Evolutionary conservation across 2,797 vertebrate species (phyloP).

Genomic region (Atherinosoma microstoma): DNA sequence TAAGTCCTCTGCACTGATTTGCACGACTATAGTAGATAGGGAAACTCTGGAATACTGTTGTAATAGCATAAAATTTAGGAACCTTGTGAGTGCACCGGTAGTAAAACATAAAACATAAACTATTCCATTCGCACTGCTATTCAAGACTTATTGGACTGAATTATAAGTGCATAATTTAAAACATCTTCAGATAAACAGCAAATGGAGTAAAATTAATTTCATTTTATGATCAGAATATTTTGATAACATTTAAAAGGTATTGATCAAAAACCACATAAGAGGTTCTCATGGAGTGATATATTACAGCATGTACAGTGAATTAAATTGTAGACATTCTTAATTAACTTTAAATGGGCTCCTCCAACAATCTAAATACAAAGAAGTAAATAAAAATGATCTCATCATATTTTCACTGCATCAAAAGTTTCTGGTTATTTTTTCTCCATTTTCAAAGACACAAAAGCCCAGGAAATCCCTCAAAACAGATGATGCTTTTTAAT

Average conservation of each 20-base stretch:
- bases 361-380: background rate
- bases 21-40: conserved; percentile 34
- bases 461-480: too few species aligned
- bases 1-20: conserved; percentile 61
- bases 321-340: background rate
- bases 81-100: background rate
- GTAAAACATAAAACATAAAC: background rate
- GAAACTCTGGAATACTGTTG: conserved; percentile 5
- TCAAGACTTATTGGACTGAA: background rate
- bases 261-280: background rate
- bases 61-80: background rate
- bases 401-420: too few species aligned
- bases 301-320: background rate
- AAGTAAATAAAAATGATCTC: too few species aligned
- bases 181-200: background rate
- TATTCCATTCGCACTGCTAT: background rate
- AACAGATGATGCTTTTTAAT: too few species aligned
- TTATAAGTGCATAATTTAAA: background rate
- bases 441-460: too few species aligned
- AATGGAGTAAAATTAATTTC: background rate
- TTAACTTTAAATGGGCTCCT: too few species aligned
- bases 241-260: too few species aligned
- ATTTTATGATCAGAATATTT: too few species aligned
- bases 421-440: too few species aligned
- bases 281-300: background rate